phyloP scores from a whole-genome alignment of 2,113 vertebrate genomes.

The Otis tarda region DNA sequence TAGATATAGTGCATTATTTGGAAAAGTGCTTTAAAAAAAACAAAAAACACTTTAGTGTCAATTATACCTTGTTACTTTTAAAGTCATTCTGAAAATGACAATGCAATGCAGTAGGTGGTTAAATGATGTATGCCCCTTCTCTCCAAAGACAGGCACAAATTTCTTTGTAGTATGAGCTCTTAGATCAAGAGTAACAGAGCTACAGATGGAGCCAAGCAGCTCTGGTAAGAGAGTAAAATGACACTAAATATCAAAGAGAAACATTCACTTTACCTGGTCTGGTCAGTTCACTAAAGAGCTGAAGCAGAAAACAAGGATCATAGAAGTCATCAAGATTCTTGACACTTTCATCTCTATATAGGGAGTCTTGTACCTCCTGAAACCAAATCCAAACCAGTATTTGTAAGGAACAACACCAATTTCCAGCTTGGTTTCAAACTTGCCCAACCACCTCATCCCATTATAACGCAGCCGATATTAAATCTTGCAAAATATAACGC shows the following conservation, averaged over 20 bases:
- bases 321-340: conserved; percentile 78
- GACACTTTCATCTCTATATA: conserved; percentile 66
- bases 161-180: neutral
- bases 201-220: neutral
- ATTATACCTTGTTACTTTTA: neutral
- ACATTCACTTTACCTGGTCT: conserved; percentile 81
- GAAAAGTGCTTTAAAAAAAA: neutral
- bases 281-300: conserved; percentile 88
- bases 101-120: neutral
- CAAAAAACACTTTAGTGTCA: neutral
- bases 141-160: neutral
- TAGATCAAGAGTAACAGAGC: neutral
- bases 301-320: conserved; percentile 91
- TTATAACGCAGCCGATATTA: neutral
- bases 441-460: neutral
- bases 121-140: neutral
- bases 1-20: neutral
- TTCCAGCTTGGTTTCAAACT: neutral
- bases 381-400: neutral
- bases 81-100: neutral
- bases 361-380: conserved; percentile 71
- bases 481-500: neutral
- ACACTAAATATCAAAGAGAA: neutral
- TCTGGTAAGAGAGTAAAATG: neutral
- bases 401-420: neutral